Conservation (phyloP, 2,113 vertebrate genomes). For the Halichoerus grypus region DNA sequence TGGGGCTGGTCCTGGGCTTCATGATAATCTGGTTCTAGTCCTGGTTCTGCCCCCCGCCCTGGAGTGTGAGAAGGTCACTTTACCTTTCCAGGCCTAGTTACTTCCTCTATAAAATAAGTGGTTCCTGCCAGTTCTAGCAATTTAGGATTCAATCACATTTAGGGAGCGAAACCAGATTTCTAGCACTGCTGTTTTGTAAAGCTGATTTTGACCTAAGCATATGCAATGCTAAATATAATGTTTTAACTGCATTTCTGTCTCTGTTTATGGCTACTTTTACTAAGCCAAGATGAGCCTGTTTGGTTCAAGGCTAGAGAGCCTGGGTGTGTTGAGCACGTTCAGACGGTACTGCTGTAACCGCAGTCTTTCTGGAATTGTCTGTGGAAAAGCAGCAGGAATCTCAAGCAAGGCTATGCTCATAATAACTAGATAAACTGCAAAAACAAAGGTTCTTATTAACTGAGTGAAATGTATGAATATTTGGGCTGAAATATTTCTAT, state of each 20-base stretch:
- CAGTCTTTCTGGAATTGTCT: constrained; percentile 10
- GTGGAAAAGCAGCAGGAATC: not conserved
- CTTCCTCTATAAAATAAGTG: not conserved
- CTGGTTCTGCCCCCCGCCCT: not conserved
- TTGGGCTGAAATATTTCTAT: not conserved
- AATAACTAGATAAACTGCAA: not conserved
- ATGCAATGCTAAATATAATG: constrained; percentile 71
- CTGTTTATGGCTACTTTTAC: constrained; percentile 49
- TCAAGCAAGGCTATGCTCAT: not conserved
- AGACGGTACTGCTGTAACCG: not conserved
- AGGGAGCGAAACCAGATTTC: not conserved
- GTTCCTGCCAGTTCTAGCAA: not conserved
- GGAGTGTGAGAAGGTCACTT: not conserved
- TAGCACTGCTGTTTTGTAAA: constrained; percentile 44
- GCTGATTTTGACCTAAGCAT: constrained; percentile 66
- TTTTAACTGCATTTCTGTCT: constrained; percentile 46
- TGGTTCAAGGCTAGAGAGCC: constrained; percentile 29
- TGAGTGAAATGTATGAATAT: not conserved
- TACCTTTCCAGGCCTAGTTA: not conserved
- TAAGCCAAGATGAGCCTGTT: constrained; percentile 48
- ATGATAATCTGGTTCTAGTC: accelerated
- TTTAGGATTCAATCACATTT: constrained; percentile 18
- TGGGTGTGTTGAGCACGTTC: not conserved
- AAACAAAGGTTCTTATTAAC: not conserved
- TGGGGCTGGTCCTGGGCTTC: not conserved